phyloP scores from a whole-genome alignment of 2,888 invertebrate genomes.

The Ichneumoninae sp. region DNA sequence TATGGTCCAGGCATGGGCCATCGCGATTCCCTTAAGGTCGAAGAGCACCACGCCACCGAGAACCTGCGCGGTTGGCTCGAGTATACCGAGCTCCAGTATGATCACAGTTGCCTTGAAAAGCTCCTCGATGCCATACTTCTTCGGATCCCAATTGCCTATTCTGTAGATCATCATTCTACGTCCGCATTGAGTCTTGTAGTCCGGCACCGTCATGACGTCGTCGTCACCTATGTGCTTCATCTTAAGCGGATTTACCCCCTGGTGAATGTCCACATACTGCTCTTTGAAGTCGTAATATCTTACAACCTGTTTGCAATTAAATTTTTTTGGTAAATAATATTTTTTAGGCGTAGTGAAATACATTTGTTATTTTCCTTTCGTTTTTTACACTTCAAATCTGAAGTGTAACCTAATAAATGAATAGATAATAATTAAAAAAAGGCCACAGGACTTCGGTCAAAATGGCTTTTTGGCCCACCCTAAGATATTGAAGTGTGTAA shows the following conservation, averaged over 20 bases:
- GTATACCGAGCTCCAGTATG: conserved; percentile 89
- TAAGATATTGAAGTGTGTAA: too few relatives aligned
- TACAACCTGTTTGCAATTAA: conserved; percentile 86
- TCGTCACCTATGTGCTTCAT: conserved; percentile 89
- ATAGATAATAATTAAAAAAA: too few relatives aligned
- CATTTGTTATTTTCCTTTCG: not conserved
- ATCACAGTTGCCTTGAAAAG: conserved; percentile 90
- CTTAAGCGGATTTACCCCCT: conserved; percentile 88
- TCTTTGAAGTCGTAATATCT: conserved; percentile 92
- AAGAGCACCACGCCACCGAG: conserved; percentile 92
- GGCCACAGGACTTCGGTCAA: too few relatives aligned
- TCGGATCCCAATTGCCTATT: conserved; percentile 92
- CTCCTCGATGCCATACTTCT: conserved; percentile 88
- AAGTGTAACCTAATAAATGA: too few relatives aligned
- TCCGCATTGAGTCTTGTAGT: conserved; percentile 91
- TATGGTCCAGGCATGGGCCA: conserved; percentile 90
- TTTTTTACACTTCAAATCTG: too few relatives aligned
- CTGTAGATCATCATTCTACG: conserved; percentile 90
- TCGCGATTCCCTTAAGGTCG: conserved; percentile 89
- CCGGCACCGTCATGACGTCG: conserved; percentile 90
- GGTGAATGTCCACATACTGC: conserved; percentile 89
- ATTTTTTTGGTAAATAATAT: not conserved
- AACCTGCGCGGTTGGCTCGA: conserved; percentile 91
- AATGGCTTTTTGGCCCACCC: too few relatives aligned
- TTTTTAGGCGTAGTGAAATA: not conserved